Conservation (phyloP, 2,797 vertebrate species). For the Macrochelys suwanniensis region DNA sequence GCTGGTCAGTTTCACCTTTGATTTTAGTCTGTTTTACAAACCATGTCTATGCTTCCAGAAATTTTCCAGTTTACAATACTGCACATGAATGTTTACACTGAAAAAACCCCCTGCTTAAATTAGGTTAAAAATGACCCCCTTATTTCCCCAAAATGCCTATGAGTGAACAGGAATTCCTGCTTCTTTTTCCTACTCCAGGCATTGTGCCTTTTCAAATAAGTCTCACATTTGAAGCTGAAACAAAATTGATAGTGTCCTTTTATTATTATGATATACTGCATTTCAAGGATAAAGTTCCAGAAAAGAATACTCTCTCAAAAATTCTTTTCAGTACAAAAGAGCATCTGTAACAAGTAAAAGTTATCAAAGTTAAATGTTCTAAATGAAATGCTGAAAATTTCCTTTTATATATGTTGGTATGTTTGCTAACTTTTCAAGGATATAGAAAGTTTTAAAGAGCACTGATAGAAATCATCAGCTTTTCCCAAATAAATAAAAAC, state of each 20-base stretch:
- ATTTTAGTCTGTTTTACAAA: neutral
- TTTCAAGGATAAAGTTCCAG: conserved; percentile 4
- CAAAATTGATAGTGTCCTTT: neutral
- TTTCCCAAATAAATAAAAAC: conserved; percentile 55
- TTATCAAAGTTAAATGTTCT: neutral
- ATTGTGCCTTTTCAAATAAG: neutral
- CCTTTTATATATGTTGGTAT: conserved; percentile 34
- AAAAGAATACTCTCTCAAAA: neutral
- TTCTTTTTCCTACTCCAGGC: neutral
- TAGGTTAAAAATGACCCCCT: neutral
- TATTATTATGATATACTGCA: neutral
- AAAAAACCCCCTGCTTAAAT: neutral
- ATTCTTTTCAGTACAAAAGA: neutral
- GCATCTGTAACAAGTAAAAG: neutral
- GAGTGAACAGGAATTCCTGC: neutral
- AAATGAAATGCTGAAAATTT: neutral
- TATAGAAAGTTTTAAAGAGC: conserved; percentile 22
- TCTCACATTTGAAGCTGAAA: neutral
- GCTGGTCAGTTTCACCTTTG: neutral
- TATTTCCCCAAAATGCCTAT: neutral
- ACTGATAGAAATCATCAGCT: conserved; percentile 57
- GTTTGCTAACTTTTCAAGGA: conserved; percentile 33
- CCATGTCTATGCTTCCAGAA: neutral
- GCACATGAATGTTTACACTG: neutral
- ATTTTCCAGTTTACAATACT: neutral